Evolutionary conservation across 2,797 vertebrate species (phyloP), one percentile per base, ranked within the genome.

Genomic region (Lacerta agilis): DNA sequence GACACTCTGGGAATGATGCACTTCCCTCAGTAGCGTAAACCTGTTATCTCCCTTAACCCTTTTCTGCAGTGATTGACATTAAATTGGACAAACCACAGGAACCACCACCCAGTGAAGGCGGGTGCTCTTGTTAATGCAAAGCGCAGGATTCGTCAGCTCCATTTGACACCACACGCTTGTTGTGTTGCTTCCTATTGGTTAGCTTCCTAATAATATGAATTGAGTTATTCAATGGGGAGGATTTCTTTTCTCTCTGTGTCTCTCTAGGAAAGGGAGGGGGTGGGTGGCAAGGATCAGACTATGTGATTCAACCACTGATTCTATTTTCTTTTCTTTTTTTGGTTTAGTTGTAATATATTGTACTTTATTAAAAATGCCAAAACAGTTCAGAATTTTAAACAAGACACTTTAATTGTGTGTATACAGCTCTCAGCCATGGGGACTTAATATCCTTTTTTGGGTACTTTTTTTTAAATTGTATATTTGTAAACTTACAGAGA

Each of bases 331-430:
- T 86, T 87, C 94, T 95, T 86, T 23, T 64, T 94, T 95, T 94
- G 93, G 94, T 96, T 96, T 95, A 97, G 96, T 97, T 98, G 96
- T 96, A 96, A 97, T 97, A 97, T 97, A 98, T 97, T 98, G 97
- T 97, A 97, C 97, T 98, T 98, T 98, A 96, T 97, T 97, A 97
- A 98, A 97, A 98, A 97, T 98, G 97, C 97, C 98, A 97, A 97
- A 98, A 97, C 95, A 88, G 95, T 93, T 94, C 95, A 96, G 90
- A 96, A 95, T 93, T 93, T 95, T 73, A 91, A 94, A 95, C 96
- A 94, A 94, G 86, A 94, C 95, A 94, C 96, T 96, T 95, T 94
- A 95, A 96, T 97, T 90, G 93, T 96, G 95, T 96, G 83, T 76
- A 96, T 95, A 97, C 95, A 95, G 93, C 92, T 93, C 92, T 97